A percentile compares a stretch with the other conserved stretches of the same genome.
These are phyloP conservation scores for Fringilla coelebs DNA, from an alignment of 2,797 vertebrate genomes.

Conservation along the genomic window DNA sequence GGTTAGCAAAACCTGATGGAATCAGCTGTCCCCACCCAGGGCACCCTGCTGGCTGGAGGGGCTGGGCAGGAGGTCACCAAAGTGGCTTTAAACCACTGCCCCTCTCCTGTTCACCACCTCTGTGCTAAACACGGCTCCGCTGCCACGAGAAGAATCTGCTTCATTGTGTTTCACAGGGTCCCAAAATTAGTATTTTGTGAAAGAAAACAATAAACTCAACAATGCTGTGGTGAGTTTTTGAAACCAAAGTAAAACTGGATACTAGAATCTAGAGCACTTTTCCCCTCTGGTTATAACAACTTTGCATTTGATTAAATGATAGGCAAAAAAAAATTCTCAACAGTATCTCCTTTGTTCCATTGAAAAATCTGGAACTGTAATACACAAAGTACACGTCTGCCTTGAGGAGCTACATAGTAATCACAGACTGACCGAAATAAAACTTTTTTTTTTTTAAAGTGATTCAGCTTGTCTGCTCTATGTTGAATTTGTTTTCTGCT, in stretches of 20 bases:
- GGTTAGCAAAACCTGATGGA: background rate
- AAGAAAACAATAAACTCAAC: conserved; percentile 43
- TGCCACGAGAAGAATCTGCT: background rate
- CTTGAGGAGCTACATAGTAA: conserved; percentile 11
- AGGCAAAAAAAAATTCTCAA: conserved; percentile 22
- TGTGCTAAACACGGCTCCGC: background rate
- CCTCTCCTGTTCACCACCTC: background rate
- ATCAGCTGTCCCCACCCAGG: background rate
- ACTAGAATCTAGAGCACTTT: conserved; percentile 46
- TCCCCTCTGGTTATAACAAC: conserved; percentile 51
- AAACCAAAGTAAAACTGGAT: conserved; percentile 53
- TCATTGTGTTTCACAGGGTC: conserved; percentile 17
- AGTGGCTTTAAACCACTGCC: background rate
- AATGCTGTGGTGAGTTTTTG: conserved; percentile 34
- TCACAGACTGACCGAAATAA: conserved; percentile 10
- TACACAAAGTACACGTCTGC: background rate
- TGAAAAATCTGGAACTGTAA: conserved; percentile 1
- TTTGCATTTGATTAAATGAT: conserved; percentile 58
- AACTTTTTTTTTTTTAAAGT: background rate
- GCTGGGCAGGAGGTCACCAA: background rate
- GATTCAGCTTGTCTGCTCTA: background rate
- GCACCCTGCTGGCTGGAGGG: background rate
- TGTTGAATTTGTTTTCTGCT: background rate
- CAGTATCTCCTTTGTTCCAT: conserved; percentile 51
- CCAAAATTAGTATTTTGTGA: conserved; percentile 50